A percentile compares a stretch with the other conserved stretches of the same genome.
phyloP scores from a whole-genome alignment of 2,113 vertebrate genomes.

The Etia nguti region DNA sequence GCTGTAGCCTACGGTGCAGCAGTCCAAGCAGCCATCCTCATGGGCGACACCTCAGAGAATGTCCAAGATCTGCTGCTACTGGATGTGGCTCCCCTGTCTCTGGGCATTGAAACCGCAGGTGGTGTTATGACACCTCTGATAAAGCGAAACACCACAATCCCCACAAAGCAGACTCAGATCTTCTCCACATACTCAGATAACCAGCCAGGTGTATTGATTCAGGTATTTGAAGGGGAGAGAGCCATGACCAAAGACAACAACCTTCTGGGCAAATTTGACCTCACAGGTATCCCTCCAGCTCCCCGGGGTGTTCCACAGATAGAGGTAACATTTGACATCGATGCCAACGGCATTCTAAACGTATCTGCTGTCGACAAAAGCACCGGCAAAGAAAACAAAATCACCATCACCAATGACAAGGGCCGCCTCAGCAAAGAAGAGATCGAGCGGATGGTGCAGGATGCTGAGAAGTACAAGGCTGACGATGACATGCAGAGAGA shows the following conservation, averaged over 20 bases:
- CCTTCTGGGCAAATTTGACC: slow-evolving; percentile 69
- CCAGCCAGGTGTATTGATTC: slow-evolving; percentile 63
- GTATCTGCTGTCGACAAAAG: slow-evolving; percentile 59
- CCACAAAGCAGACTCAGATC: slow-evolving; percentile 66
- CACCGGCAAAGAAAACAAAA: slow-evolving; percentile 68
- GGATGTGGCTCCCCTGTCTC: slow-evolving; percentile 59
- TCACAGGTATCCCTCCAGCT: slow-evolving; percentile 57
- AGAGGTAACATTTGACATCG: slow-evolving; percentile 64
- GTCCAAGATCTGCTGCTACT: slow-evolving; percentile 65
- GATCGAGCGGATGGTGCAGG: slow-evolving; percentile 64
- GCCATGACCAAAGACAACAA: slow-evolving; percentile 72
- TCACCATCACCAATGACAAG: slow-evolving; percentile 69
- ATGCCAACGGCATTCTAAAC: slow-evolving; percentile 64
- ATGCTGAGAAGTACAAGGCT: slow-evolving; percentile 62
- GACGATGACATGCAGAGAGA: slow-evolving; percentile 64
- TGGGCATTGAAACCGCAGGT: slow-evolving; percentile 66
- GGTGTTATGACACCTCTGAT: slow-evolving; percentile 66
- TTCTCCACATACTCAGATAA: slow-evolving; percentile 68
- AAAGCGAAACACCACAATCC: slow-evolving; percentile 69
- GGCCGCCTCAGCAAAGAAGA: slow-evolving; percentile 66
- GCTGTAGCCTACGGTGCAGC: slow-evolving; percentile 64
- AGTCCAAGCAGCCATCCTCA: slow-evolving; percentile 66
- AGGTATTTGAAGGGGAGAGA: slow-evolving; percentile 66
- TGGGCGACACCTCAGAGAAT: slow-evolving; percentile 67
- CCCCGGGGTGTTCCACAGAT: slow-evolving; percentile 52